phyloP scores from a whole-genome alignment of 2,797 vertebrate species.

The Tragelaphus eurycerus region DNA sequence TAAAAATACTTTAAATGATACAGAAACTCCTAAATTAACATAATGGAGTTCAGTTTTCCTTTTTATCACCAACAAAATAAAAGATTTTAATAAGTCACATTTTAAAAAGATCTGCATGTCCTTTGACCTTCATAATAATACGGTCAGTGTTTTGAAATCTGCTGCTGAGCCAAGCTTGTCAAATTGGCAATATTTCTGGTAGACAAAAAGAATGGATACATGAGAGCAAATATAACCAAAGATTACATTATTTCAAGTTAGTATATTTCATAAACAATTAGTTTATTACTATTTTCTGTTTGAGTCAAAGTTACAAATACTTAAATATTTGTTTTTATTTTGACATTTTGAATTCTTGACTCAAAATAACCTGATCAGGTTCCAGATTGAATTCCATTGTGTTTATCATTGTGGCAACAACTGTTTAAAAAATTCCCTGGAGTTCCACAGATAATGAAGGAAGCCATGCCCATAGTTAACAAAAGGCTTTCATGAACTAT shows the following conservation, averaged over 20 bases:
- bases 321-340: neutral
- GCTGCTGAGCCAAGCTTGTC: neutral
- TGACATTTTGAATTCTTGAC: conserved; percentile 21
- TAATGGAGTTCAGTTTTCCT: neutral
- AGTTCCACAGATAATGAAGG: neutral
- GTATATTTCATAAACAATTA: neutral
- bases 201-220: neutral
- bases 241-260: neutral
- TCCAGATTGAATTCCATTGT: neutral
- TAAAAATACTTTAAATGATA: neutral
- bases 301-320: neutral
- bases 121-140: neutral
- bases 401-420: conserved; percentile 5
- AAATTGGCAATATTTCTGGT: neutral
- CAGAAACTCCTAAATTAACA: neutral
- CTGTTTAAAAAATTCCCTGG: neutral
- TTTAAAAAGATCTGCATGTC: neutral
- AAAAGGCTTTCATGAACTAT: neutral
- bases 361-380: neutral
- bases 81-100: neutral
- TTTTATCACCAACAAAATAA: neutral
- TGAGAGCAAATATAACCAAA: neutral
- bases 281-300: neutral
- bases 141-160: neutral
- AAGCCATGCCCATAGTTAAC: neutral